A percentile compares a stretch with the other conserved stretches of the same genome.
Conservation (phyloP, 2,888 invertebrate genomes). For the Stratiomys singularior region DNA sequence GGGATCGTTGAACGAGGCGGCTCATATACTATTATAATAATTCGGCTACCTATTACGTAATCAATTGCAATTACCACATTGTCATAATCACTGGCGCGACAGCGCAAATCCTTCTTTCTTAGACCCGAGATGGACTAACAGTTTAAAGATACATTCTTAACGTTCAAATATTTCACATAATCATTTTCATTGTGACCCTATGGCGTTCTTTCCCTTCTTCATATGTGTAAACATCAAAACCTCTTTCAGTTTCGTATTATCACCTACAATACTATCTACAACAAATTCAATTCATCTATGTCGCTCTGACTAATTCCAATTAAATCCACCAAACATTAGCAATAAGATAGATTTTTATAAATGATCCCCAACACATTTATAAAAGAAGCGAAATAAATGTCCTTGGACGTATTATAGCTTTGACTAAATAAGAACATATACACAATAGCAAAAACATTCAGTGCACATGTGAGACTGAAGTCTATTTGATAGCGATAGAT, state of each 20-base stretch:
- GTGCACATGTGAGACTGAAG: neutral
- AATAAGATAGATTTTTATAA: conserved; percentile 44
- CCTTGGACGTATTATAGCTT: neutral
- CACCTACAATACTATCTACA: neutral
- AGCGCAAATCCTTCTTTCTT: too few relatives aligned
- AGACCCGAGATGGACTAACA: too few relatives aligned
- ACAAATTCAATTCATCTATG: conserved; percentile 18
- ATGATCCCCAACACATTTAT: conserved; percentile 28
- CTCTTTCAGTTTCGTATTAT: neutral
- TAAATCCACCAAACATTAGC: conserved; percentile 36
- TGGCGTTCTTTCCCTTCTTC: too few relatives aligned
- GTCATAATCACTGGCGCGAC: too few relatives aligned
- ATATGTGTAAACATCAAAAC: too few relatives aligned
- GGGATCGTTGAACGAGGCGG: too few relatives aligned
- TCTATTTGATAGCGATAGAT: conserved; percentile 25
- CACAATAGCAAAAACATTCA: neutral
- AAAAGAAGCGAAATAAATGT: conserved; percentile 35
- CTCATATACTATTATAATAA: too few relatives aligned
- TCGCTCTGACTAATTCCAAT: conserved; percentile 32
- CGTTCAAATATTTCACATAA: too few relatives aligned
- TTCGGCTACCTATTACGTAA: too few relatives aligned
- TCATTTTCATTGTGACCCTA: too few relatives aligned
- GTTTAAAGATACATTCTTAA: too few relatives aligned
- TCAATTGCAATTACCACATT: too few relatives aligned
- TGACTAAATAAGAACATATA: neutral